These are phyloP conservation scores for Pipistrellus pipistrellus DNA, from an alignment of 2,797 vertebrate genomes.

Conservation along the genomic window DNA sequence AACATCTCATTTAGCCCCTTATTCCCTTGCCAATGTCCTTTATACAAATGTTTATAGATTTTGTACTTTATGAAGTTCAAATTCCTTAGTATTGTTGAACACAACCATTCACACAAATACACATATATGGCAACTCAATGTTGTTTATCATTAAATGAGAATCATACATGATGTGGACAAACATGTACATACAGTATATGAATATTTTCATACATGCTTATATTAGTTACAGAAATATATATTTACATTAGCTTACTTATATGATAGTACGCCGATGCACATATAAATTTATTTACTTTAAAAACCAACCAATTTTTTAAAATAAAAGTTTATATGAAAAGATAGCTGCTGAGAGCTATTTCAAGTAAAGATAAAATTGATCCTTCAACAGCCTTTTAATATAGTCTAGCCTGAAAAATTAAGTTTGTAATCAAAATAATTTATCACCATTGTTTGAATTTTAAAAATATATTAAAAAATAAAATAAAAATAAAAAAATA, in stretches of 20 bases:
- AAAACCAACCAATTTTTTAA: neutral
- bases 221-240: slow-evolving; percentile 50
- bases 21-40: neutral
- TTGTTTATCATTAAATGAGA: neutral
- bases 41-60: neutral
- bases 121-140: neutral
- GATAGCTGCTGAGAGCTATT: neutral
- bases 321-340: slow-evolving; percentile 11
- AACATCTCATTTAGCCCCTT: neutral
- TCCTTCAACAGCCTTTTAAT: slow-evolving; percentile 47
- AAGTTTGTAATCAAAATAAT: slow-evolving; percentile 55
- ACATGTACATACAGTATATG: neutral
- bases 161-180: neutral
- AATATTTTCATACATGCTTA: slow-evolving; percentile 14
- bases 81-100: slow-evolving; percentile 16
- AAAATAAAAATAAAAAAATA: neutral
- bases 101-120: slow-evolving; percentile 1
- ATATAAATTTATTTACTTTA: slow-evolving; percentile 51
- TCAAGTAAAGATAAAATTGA: slow-evolving; percentile 50
- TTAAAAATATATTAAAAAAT: neutral
- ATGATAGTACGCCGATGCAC: slow-evolving; percentile 4
- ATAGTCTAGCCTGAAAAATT: slow-evolving; percentile 57
- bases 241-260: slow-evolving; percentile 25
- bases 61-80: slow-evolving; percentile 22
- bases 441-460: neutral